Conservation (phyloP, 2,797 vertebrate species). For the Pantherophis alleghaniensis region DNA sequence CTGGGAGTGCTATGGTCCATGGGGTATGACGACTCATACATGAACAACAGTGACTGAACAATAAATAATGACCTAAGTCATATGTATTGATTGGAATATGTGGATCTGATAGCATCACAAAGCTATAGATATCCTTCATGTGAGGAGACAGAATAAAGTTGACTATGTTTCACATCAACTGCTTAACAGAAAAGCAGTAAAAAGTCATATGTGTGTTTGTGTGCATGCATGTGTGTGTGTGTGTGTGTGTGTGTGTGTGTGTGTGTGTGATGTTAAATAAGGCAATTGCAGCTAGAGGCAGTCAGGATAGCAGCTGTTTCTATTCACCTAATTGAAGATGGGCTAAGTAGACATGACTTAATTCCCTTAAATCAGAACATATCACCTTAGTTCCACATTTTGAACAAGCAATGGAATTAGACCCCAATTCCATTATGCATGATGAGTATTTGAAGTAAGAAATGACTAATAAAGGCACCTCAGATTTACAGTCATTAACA, state of each 20-base stretch:
- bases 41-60: neutral
- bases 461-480: slow-evolving; percentile 15
- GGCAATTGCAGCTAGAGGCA: neutral
- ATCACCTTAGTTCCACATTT: slow-evolving; percentile 16
- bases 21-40: no score
- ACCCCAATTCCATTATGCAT: slow-evolving; percentile 27
- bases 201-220: neutral
- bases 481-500: slow-evolving; percentile 37
- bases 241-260: neutral
- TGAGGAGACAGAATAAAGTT: slow-evolving; percentile 14
- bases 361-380: slow-evolving; percentile 3
- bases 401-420: neutral
- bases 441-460: neutral
- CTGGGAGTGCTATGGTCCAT: neutral
- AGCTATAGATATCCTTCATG: slow-evolving; percentile 5
- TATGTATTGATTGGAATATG: slow-evolving; percentile 29
- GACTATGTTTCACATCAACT: slow-evolving; percentile 8
- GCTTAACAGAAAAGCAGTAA: neutral
- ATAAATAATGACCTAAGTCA: slow-evolving; percentile 2
- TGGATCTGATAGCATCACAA: neutral
- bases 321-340: neutral
- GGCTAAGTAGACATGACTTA: slow-evolving; percentile 15
- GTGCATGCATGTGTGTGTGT: neutral
- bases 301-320: neutral
- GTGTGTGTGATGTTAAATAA: neutral